Evolutionary conservation across 2,797 vertebrate genomes (phyloP).

Genomic region (Mico argentatus): DNA sequence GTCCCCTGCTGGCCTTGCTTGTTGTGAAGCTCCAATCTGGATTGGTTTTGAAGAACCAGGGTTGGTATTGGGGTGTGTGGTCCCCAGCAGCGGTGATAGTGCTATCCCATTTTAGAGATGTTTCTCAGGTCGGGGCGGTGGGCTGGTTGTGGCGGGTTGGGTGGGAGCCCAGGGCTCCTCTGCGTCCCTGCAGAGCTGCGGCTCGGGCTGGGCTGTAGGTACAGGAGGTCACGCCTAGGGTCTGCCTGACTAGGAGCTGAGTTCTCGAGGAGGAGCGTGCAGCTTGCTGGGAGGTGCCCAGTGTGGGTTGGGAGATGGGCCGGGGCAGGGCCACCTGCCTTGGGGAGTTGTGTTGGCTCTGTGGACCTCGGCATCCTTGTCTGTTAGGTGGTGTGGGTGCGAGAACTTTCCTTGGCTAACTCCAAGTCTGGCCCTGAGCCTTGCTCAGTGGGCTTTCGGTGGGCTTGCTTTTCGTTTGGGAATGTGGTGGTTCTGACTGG

Average conservation of each 20-base stretch:
- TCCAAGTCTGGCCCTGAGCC: not conserved
- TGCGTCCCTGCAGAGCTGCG: not conserved
- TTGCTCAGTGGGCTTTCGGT: not conserved
- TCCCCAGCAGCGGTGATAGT: not conserved
- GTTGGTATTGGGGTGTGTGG: not conserved
- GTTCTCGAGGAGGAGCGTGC: not conserved
- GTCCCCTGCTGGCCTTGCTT: not conserved
- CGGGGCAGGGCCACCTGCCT: not conserved
- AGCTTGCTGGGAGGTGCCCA: not conserved
- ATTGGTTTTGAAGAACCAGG: not conserved
- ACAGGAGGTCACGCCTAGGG: no score
- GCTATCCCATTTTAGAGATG: not conserved
- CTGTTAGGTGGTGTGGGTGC: not conserved
- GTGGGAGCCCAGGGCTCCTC: not conserved
- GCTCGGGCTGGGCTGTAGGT: no score
- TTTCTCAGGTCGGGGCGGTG: no score
- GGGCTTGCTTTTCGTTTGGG: not conserved
- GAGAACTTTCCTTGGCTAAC: not conserved
- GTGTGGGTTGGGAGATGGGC: not conserved
- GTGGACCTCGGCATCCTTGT: not conserved
- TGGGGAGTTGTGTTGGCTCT: no score
- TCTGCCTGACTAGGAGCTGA: not conserved
- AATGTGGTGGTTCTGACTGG: not conserved
- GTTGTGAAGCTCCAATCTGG: not conserved
- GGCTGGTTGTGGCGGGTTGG: not conserved